These are phyloP conservation scores for Anastrepha obliqua DNA, from an alignment of 1,140 invertebrate species.

Conservation along the genomic window DNA sequence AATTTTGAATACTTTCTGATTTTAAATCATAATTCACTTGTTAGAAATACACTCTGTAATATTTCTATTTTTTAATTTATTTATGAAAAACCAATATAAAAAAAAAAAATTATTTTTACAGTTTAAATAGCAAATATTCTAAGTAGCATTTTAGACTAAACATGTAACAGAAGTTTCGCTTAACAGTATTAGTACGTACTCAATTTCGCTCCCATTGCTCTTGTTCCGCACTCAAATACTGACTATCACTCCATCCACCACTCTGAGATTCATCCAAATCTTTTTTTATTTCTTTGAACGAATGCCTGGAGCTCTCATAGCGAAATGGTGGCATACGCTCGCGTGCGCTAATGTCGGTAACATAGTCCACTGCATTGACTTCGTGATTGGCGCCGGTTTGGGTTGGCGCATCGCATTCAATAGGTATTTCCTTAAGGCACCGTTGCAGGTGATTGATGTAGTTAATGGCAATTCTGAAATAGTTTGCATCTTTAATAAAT, in stretches of 20 bases:
- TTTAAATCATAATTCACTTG: too few species aligned
- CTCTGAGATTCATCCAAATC: constrained; percentile 35
- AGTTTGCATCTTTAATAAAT: neutral
- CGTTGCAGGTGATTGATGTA: constrained; percentile 86
- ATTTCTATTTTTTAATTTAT: too few species aligned
- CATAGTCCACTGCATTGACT: constrained; percentile 28
- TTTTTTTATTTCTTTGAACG: constrained; percentile 24
- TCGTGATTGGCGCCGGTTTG: neutral
- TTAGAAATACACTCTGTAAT: too few species aligned
- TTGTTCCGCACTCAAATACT: neutral
- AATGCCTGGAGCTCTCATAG: neutral
- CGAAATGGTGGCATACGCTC: neutral
- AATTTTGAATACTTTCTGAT: too few species aligned
- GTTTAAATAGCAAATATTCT: too few species aligned
- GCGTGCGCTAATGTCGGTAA: neutral
- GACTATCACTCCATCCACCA: constrained; percentile 43
- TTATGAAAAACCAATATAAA: too few species aligned
- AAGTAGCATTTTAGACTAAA: too few species aligned
- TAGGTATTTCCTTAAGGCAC: constrained; percentile 54
- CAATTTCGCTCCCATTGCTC: constrained; percentile 42
- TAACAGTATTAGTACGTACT: neutral
- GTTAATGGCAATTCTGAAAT: constrained; percentile 83
- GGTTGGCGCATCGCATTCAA: neutral
- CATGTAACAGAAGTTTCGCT: too few species aligned
- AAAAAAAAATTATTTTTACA: too few species aligned